Base-by-base conservation (phyloP, 2,797 vertebrate genomes). In the Pangasius macronema region DNA sequence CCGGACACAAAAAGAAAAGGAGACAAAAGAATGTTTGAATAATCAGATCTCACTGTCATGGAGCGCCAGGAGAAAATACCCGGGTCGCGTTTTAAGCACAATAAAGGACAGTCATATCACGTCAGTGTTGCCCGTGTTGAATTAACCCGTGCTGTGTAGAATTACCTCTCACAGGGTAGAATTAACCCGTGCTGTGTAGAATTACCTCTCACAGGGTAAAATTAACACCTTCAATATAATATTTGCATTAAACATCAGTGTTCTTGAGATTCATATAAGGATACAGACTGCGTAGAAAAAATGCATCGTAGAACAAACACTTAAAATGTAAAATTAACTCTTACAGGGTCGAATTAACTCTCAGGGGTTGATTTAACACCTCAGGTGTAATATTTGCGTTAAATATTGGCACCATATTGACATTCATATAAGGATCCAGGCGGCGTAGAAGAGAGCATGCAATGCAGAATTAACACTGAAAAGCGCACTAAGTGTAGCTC, bases 1-100 rank as follows among this genome's bases (percentile, higher is more conserved):
- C 92, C 92, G 86, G 87, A 90, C 92, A 83, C 81, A 36, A 68
- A 68, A 68, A 83, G 42, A 92, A 53, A 93, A 95, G 73, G 92
- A 93, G 93, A 93, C 93, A 92, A 92, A 94, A 92, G 89, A 91
- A 91, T 93, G 90, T 91, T 94, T 94, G 93, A 95, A 93, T 90
- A 93, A 91, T 93, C 93, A 92, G 90, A 93, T 94, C 95, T 95
- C 94, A 95, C 85, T 94, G 93, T 89, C 53, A 36, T 75, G 79
- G 53, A 87, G 85, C 55, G 55, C 79, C 61, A 39, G 85, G 53
- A 49, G 49, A 68, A 82, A 81, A 67, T 76, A 76, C 84, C 84
- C 51, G 63, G 80, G 53, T 68, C 46, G 79, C 39, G 79, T 89
- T 81, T 85, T 82, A 73, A 86, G 88, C 84, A 82, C 87, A 90